A percentile compares a stretch with the other conserved stretches of the same genome.
Conservation (phyloP, 2,797 vertebrate species). For the Antennarius maculatus region DNA sequence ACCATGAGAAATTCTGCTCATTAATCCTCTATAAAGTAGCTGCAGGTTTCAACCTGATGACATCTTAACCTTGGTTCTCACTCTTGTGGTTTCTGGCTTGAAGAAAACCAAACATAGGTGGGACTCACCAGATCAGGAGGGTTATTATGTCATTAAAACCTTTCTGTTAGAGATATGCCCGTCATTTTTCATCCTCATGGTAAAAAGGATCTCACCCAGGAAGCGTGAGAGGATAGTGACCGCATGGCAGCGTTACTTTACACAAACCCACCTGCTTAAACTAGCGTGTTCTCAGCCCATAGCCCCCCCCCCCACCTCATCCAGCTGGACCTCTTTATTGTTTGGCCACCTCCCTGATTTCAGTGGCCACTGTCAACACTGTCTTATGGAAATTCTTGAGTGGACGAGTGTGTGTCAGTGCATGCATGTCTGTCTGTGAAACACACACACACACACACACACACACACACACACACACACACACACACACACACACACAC, state of each 20-base stretch:
- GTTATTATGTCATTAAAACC: conserved; percentile 40
- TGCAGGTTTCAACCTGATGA: conserved; percentile 38
- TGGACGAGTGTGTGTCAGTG: conserved; percentile 7
- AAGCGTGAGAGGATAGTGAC: conserved; percentile 22
- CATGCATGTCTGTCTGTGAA: conserved; percentile 11
- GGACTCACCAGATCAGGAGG: conserved; percentile 26
- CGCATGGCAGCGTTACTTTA: conserved; percentile 31
- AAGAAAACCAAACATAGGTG: conserved; percentile 48
- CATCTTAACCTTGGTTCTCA: conserved; percentile 18
- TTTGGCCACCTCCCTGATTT: conserved; percentile 61
- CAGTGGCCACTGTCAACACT: conserved; percentile 59
- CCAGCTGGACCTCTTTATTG: conserved; percentile 64
- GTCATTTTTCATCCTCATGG: conserved; percentile 32
- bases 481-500: too few species aligned
- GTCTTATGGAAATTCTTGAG: conserved; percentile 42
- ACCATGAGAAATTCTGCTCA: neutral
- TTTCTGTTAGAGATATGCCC: conserved; percentile 7
- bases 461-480: too few species aligned
- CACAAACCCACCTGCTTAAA: conserved; percentile 36
- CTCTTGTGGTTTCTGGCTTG: conserved; percentile 30
- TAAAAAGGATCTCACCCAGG: conserved; percentile 5
- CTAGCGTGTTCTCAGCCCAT: conserved; percentile 39
- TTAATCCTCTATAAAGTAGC: conserved; percentile 18
- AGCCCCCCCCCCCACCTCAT: conserved; percentile 28
- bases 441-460: too few species aligned